Evolutionary conservation across 1,140 invertebrate genomes (phyloP).

Genomic region (Periplaneta americana): DNA sequence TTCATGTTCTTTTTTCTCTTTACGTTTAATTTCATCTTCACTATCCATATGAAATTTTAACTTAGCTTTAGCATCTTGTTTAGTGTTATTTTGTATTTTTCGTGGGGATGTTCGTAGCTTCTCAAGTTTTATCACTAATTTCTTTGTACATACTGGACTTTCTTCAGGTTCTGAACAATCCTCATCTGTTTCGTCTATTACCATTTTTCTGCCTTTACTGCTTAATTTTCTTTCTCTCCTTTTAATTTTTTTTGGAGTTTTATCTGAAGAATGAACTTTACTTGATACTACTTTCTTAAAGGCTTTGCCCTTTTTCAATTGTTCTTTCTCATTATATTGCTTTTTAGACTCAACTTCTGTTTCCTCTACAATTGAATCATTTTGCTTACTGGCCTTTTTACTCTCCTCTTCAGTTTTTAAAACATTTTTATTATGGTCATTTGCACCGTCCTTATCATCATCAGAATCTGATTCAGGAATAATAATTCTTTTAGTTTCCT

Average conservation of each 20-base stretch:
- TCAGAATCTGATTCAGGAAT: constrained; percentile 1
- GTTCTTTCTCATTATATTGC: neutral
- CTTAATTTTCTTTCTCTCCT: neutral
- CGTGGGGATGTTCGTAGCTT: neutral
- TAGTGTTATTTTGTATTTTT: too few species aligned
- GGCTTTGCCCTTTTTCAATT: too few species aligned
- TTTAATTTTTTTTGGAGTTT: neutral
- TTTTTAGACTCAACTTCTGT: neutral
- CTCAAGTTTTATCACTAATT: neutral
- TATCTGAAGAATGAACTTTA: neutral
- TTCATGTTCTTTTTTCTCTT: too few species aligned
- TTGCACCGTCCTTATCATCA: neutral
- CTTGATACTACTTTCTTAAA: neutral
- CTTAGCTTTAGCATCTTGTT: too few species aligned
- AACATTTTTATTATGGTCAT: neutral
- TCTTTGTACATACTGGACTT: neutral
- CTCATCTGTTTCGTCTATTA: neutral
- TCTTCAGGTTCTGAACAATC: neutral
- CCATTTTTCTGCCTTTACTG: neutral
- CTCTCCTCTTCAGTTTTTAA: neutral
- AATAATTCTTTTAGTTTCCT: neutral
- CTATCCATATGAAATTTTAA: too few species aligned
- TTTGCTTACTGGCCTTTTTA: too few species aligned
- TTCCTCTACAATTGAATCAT: neutral
- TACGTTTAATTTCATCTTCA: too few species aligned